phyloP scores from a whole-genome alignment of 2,113 vertebrate genomes.

The Catagonus wagneri region DNA sequence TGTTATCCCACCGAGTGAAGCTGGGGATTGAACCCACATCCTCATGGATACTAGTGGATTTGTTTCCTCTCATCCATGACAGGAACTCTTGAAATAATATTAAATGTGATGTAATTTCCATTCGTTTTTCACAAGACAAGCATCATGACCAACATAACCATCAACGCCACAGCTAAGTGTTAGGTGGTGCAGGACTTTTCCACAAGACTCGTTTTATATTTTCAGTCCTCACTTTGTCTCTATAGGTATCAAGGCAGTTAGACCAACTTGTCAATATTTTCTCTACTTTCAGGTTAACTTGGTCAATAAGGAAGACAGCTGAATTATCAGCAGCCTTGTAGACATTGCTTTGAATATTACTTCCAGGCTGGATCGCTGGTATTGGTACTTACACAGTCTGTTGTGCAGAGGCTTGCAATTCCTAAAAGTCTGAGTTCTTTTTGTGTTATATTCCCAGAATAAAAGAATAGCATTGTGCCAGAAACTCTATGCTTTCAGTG shows the following conservation, averaged over 20 bases:
- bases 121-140: neutral
- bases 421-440: neutral
- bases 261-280: neutral
- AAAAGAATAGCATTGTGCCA: neutral
- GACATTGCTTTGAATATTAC: neutral
- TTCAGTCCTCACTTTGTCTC: neutral
- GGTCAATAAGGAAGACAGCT: neutral
- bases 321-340: neutral
- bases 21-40: too few species aligned
- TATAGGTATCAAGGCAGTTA: neutral
- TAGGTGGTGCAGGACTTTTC: neutral
- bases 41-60: too few species aligned
- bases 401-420: neutral
- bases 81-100: neutral
- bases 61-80: too few species aligned
- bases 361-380: neutral
- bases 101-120: neutral
- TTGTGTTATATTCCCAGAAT: neutral
- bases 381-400: neutral
- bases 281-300: neutral
- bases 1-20: too few species aligned
- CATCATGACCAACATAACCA: neutral
- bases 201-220: neutral
- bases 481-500: neutral
- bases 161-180: neutral